Base-by-base conservation (phyloP, 2,797 vertebrate species). In the Microctenopoma steveboyesi region DNA sequence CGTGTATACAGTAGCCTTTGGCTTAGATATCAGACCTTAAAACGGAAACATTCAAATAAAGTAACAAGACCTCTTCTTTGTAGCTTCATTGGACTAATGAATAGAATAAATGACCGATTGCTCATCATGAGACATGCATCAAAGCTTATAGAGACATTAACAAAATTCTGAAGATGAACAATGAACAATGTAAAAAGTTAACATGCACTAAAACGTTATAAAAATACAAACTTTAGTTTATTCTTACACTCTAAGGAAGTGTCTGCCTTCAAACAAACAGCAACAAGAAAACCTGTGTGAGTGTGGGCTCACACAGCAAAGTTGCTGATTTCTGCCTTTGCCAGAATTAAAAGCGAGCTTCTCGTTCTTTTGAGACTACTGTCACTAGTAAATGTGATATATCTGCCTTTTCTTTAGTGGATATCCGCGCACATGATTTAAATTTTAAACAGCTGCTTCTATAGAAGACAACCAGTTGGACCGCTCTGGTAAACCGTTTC, bases 1-100 rank as follows among this genome's bases (percentile, higher is more conserved):
- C 74, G 77, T 88, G 64, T n/a, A 80, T 12, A 66, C 22, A 22
- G 22, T 22, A 22, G 52, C 40, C 57, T 57, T 76, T 64, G 72
- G 48, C 69, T 69, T 33, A 57, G 39, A 80, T 25, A 63, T 49
- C 39, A 58, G 68, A 61, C 37, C 52, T 47, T 18, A 74, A 70
- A 72, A 69, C 72, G 82, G 46, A 59, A 60, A 52, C 40, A 72
- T 70, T 35, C 75, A 62, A 40, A 72, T 50, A 22, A 22, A 22
- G 22, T 22, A 22, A 22, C 22, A 74, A 83, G 35, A 37, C 7
- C 35, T 72, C 47, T 58, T 37, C 48, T 61, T 54, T 65, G 64
- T 57, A 53, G 55, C 53, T 64, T 69, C 75, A 75, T 75, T 75
- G 59, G 63, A 64, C 59, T 60, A 69, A 64, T 65, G 45, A 60